Evolutionary conservation across 2,888 invertebrate genomes (phyloP).

Genomic region (Dromius quadrimaculatus): DNA sequence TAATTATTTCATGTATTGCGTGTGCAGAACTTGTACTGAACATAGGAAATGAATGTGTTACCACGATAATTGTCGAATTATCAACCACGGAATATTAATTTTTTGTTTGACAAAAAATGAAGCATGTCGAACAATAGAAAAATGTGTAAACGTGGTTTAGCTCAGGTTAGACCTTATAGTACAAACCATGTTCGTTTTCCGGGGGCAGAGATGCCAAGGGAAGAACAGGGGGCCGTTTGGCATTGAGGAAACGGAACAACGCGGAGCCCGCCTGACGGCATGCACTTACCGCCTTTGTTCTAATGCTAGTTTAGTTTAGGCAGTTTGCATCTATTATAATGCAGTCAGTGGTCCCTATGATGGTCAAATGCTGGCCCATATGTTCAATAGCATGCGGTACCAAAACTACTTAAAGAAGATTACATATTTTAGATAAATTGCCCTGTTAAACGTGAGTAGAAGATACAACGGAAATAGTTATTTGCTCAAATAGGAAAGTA

Average conservation of each 20-base stretch:
- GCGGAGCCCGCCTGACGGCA: constrained; percentile 48
- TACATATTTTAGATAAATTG: no score
- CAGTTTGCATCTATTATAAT: constrained; percentile 53
- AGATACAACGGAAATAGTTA: no score
- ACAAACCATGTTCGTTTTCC: not conserved
- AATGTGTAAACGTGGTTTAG: not conserved
- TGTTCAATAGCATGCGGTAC: constrained; percentile 41
- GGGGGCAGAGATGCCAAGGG: not conserved
- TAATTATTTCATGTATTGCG: no score
- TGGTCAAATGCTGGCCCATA: constrained; percentile 50
- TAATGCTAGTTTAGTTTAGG: constrained; percentile 52
- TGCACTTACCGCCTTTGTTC: constrained; percentile 52
- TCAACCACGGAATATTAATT: no score
- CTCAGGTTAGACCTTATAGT: not conserved
- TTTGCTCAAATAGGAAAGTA: no score
- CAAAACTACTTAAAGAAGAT: no score
- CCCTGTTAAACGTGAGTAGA: no score
- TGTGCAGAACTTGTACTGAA: no score
- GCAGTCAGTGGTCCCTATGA: constrained; percentile 49
- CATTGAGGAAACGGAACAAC: constrained; percentile 50
- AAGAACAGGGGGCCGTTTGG: constrained; percentile 42
- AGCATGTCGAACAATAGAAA: constrained; percentile 1
- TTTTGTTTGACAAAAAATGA: no score
- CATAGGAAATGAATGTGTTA: no score
- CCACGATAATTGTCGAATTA: no score